Base-by-base conservation (phyloP, 2,797 vertebrate genomes). In the Momotus momota region DNA sequence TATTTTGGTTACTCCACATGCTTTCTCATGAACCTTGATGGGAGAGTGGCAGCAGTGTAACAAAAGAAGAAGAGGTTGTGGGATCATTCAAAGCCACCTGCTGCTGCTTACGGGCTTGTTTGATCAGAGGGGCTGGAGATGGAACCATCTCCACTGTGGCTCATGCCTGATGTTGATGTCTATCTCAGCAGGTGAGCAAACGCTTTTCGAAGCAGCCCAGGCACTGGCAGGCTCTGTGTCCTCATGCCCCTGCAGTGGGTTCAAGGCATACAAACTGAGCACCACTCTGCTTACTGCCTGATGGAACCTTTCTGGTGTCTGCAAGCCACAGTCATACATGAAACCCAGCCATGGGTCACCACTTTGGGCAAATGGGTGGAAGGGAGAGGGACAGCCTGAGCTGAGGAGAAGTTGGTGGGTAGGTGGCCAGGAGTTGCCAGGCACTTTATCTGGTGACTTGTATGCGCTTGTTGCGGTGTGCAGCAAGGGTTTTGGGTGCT, bases 321-420 rank as follows among this genome's bases (percentile, higher is more conserved):
- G 7, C 14, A 2, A 25, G 31, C 27, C 82, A 55, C 1, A 0
- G 14, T 40, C 9, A 3, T 27, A 12, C 0, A 2, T 22, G 58
- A 88, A 88, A 62, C 20, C 29, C 77, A 65, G 33, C 14, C 2
- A 0, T 0, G 3, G 40, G 23, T 61, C 65, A 41, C 31, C 41
- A 16, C 57, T 62, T 73, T 3, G 25, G 27, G 58, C 60, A 66
- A 70, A 65, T 7, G 43, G 29, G 23, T 67, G 35, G 26, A 31
- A 46, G 31, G 61, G 55, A 88, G 41, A 0, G 0, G n/a, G 86
- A 72, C 18, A 35, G 60, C 6, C 4, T 31, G 62, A 86, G 40
- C n/a, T 49, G 54, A 70, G 61, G 41, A 81, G n/a, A 33, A 57
- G 38, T 22, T 2, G 8, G 38, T n/a, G 58, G 58, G 60, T n/a